Percentiles rank a stretch among this genome's conserved stretches.
Evolutionary conservation across 2,113 vertebrate species (phyloP).

Genomic region (Tachuris rubrigastra): DNA sequence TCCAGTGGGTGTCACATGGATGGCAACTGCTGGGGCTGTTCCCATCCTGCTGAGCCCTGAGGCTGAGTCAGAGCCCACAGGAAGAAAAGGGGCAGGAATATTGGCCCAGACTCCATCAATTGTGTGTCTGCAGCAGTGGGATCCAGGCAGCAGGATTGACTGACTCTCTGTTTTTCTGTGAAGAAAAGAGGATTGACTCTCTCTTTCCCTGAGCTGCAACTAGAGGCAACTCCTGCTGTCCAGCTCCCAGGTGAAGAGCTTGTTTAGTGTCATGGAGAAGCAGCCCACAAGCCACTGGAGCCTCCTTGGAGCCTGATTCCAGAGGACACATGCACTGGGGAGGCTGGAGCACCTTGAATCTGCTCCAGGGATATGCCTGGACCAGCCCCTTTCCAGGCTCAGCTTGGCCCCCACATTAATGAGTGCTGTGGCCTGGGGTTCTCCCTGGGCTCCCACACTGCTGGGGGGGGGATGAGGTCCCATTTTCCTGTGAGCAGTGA

Average conservation of each 20-base stretch:
- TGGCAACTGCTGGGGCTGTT: background rate
- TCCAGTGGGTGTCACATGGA: background rate
- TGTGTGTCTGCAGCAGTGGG: background rate
- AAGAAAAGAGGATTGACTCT: background rate
- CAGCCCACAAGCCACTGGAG: background rate
- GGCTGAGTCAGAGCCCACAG: background rate
- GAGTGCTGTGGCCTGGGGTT: background rate
- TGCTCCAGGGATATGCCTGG: background rate
- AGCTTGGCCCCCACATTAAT: background rate
- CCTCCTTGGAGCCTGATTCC: background rate
- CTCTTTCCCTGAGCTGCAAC: background rate
- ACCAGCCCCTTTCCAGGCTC: background rate
- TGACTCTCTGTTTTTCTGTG: background rate
- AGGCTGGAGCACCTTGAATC: background rate
- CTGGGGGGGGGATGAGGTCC: background rate
- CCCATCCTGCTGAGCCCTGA: background rate
- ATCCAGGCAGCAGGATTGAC: background rate
- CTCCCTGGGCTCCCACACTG: background rate
- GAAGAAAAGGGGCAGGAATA: background rate
- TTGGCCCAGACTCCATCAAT: accelerated
- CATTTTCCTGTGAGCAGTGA: background rate
- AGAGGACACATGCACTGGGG: background rate
- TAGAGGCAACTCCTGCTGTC: background rate
- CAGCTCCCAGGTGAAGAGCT: background rate
- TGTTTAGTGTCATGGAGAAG: background rate